A percentile compares a stretch with the other conserved stretches of the same genome.
phyloP scores from a whole-genome alignment of 2,797 vertebrate genomes.

The Hoplostethus atlanticus region DNA sequence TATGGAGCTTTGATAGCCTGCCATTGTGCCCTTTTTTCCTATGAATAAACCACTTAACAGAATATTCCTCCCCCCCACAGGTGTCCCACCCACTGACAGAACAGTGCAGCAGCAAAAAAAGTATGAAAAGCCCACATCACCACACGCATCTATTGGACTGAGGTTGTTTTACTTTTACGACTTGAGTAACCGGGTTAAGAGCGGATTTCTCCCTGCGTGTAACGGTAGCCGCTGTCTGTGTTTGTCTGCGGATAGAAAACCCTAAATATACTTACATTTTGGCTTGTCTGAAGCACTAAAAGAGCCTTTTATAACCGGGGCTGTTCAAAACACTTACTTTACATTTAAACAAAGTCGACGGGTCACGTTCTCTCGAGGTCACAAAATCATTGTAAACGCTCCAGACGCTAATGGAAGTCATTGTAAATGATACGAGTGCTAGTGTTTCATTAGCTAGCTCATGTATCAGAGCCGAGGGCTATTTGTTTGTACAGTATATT shows the following conservation, averaged over 20 bases:
- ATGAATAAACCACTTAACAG: too few species aligned
- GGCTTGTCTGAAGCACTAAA: background rate
- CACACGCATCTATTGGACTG: too few species aligned
- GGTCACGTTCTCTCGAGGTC: constrained; percentile 36
- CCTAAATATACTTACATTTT: background rate
- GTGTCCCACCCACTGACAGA: too few species aligned
- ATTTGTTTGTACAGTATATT: constrained; percentile 44
- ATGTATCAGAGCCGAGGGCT: constrained; percentile 41
- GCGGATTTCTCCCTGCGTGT: too few species aligned
- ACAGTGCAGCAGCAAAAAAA: too few species aligned
- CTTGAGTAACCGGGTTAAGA: too few species aligned
- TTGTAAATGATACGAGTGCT: constrained; percentile 29
- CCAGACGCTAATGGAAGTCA: constrained; percentile 46
- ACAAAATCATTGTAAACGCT: constrained; percentile 34
- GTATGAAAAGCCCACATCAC: too few species aligned
- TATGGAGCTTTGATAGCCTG: too few species aligned
- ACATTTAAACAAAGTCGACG: constrained; percentile 39
- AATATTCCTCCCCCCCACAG: too few species aligned
- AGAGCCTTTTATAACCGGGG: background rate
- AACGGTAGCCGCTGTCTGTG: background rate
- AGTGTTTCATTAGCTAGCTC: constrained; percentile 48
- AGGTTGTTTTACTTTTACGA: too few species aligned
- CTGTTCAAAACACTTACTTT: constrained; percentile 13
- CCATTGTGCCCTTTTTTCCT: too few species aligned
- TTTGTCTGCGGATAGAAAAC: constrained; percentile 3